Evolutionary conservation across 2,797 vertebrate species (phyloP), one percentile per base, ranked within the genome.

Genomic region (Chloroceryle amazona): DNA sequence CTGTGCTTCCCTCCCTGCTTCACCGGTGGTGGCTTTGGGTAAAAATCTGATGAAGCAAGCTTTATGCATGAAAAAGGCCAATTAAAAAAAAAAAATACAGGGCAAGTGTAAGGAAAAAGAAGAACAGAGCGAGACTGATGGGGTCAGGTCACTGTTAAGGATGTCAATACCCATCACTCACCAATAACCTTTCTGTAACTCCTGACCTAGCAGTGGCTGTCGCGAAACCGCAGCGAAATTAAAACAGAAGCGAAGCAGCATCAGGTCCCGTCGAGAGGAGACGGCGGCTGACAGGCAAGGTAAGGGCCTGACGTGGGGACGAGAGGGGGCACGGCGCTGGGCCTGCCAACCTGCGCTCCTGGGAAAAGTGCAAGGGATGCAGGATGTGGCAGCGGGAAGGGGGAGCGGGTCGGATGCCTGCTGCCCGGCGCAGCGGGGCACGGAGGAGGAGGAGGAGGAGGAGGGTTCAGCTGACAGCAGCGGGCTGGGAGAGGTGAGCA

Each of bases 141-240:
- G 94, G 96, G 97, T 95, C 85, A 88, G 95, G 90, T 81, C 94
- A 49, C 91, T 80, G 90, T 42, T 94, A 66, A 83, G 92, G 90
- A 82, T 94, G 96, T 95, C 96, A 79, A 96, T 97, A 98, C 85
- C 97, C 93, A 93, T 96, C 96, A 96, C 94, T 98, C 94, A 94
- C 74, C 76, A 80, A 61, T 85, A 96, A 96, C 96, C 94, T 87
- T 84, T 70, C 95, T 76, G 63, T 93, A 96, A 93, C 96, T 95
- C 96, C 81, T 81, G 81, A 96, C 91, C 96, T 33, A 11, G 86
- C 90, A 3, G 87, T 37, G 72, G 85, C 93, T 90, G 89, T 87
- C 92, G 82, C 22, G 9, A 84, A 96, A 91, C 85, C 26, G 61
- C 90, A 81, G 93, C 86, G 22, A 96, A 97, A 96, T 95, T 93